A percentile compares a stretch with the other conserved stretches of the same genome.
These are phyloP conservation scores for Propithecus perrieri DNA, from an alignment of 2,797 vertebrate genomes.

Conservation along the genomic window DNA sequence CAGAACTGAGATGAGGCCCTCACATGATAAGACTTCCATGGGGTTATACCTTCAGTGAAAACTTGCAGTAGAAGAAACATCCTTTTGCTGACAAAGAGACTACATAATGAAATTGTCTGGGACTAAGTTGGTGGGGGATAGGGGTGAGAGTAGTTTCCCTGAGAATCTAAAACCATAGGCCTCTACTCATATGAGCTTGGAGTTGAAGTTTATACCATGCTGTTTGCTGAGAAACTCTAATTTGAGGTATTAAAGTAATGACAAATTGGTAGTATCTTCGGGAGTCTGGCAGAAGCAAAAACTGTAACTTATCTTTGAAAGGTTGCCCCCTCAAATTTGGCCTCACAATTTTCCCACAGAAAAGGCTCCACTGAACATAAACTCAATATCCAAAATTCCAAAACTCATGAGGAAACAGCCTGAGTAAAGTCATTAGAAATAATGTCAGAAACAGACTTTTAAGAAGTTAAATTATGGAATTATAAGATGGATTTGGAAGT, in stretches of 20 bases:
- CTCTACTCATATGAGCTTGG: not conserved
- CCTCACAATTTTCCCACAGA: not conserved
- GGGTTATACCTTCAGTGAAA: not conserved
- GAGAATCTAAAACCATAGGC: not conserved
- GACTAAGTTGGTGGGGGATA: no score
- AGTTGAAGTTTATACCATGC: not conserved
- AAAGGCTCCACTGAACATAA: not conserved
- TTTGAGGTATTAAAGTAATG: not conserved
- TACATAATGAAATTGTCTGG: not conserved
- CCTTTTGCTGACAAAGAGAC: not conserved
- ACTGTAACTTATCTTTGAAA: not conserved
- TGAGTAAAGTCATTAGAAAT: conserved; percentile 14
- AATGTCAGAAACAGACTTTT: not conserved
- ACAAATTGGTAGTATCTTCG: not conserved
- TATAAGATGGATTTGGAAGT: conserved; percentile 2
- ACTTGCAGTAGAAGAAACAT: not conserved
- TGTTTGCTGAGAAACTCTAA: conserved; percentile 19
- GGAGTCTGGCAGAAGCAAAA: conserved; percentile 8
- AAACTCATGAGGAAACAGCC: not conserved
- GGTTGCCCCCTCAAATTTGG: not conserved
- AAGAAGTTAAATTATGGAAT: conserved; percentile 11
- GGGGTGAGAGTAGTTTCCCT: not conserved
- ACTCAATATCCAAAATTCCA: not conserved
- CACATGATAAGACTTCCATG: not conserved
- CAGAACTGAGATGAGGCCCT: not conserved